Evolutionary conservation across 2,888 invertebrate species (phyloP), one percentile per base, ranked within the genome.

Genomic region (Hypena proboscidalis): DNA sequence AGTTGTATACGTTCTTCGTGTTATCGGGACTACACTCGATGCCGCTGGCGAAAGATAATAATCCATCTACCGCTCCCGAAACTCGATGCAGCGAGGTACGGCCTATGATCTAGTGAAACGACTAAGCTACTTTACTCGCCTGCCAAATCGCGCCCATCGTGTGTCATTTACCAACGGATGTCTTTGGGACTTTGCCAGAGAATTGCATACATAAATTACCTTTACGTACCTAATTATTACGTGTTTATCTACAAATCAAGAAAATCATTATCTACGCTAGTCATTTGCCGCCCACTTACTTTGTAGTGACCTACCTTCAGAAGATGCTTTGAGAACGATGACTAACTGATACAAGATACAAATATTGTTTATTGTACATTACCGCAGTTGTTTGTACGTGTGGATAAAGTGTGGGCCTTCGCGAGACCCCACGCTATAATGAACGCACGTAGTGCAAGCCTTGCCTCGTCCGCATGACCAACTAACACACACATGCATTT

Each of bases 381-480:
- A 27, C 33, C 33, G 10, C 23, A 9, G 8, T 21, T 36, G 29
- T 25, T 33, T 25, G 26, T n/a, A 25, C 9, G 11, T 32, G 34
- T 45, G 39, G 47, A 45, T 46, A 44, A 49, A 63, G 51, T 44
- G 62, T 64, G 47, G 25, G 46, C 41, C 35, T 22, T 40, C 42
- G 46, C 52, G 52, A 50, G 45, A 56, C 51, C 42, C 48, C 44
- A 44, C 46, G 81, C 77, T 54, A 60, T 75, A 74, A 70, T 70
- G 68, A 62, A 65, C 55, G 61, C 67, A 59, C 70, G 59, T 64
- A 69, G 60, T 62, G 63, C 53, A 62, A 69, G 58, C 65, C 70
- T 75, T 71, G 66, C 74, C 67, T 74, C 75, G 75, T 64, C 70
- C 76, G 74, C 77, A 72, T 85, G 84, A 80, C 85, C 85, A 80